Conservation (phyloP, 1,140 invertebrate species). For the Drosophila paulistorum region DNA sequence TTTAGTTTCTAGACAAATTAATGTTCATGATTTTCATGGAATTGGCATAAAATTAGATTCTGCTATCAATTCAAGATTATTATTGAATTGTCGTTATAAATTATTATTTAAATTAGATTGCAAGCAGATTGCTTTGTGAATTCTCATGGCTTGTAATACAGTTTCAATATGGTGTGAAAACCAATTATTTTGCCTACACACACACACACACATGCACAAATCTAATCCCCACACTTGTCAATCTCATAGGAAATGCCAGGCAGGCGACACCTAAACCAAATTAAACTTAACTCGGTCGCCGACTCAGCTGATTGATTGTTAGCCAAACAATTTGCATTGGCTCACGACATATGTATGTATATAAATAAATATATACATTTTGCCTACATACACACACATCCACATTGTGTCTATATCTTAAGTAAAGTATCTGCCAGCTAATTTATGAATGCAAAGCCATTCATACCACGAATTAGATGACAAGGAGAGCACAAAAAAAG, state of each 20-base stretch:
- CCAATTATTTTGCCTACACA: slow-evolving; percentile 3
- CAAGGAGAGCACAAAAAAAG: slow-evolving; percentile 7
- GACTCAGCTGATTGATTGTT: slow-evolving; percentile 73
- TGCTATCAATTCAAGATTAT: slow-evolving; percentile 1
- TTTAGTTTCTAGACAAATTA: neutral
- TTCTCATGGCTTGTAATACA: slow-evolving; percentile 4
- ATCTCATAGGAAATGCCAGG: slow-evolving; percentile 71
- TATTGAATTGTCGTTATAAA: neutral
- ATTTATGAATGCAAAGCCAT: slow-evolving; percentile 80
- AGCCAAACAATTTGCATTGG: slow-evolving; percentile 66
- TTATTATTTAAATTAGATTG: slow-evolving; percentile 1
- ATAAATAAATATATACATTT: slow-evolving; percentile 12
- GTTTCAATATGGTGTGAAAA: slow-evolving; percentile 5
- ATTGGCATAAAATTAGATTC: neutral
- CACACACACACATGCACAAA: slow-evolving; percentile 28
- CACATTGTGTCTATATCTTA: slow-evolving; percentile 36
- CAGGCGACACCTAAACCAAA: slow-evolving; percentile 72
- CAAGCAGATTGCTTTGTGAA: neutral
- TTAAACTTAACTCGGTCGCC: slow-evolving; percentile 54
- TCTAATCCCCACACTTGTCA: slow-evolving; percentile 61
- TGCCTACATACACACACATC: slow-evolving; percentile 7
- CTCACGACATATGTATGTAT: slow-evolving; percentile 51
- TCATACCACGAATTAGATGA: slow-evolving; percentile 76
- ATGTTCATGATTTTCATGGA: neutral
- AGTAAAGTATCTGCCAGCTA: slow-evolving; percentile 54